Conservation (phyloP, 2,888 invertebrate genomes). For the Nymphalis c-album region DNA sequence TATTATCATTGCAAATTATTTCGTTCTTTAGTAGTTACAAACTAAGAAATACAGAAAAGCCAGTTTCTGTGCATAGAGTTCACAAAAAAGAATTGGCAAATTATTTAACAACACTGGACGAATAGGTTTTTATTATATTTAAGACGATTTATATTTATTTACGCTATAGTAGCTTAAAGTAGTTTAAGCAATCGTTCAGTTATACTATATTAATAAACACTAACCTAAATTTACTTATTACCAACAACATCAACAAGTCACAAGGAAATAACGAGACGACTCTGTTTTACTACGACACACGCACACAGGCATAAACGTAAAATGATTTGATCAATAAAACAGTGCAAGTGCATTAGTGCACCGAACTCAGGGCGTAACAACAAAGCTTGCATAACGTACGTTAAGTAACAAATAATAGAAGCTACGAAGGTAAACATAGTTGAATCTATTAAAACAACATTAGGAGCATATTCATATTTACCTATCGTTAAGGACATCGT, state of each 20-base stretch:
- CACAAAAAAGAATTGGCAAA: too few relatives aligned
- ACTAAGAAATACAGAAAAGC: constrained; percentile 11
- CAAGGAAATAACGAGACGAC: constrained; percentile 19
- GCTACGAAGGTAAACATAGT: constrained; percentile 70
- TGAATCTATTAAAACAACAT: constrained; percentile 66
- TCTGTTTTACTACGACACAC: constrained; percentile 10
- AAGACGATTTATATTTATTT: too few relatives aligned
- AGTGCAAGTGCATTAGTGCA: constrained; percentile 34
- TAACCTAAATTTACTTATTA: background rate
- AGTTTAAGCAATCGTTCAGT: background rate
- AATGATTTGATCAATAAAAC: constrained; percentile 23
- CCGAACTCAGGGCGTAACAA: constrained; percentile 32
- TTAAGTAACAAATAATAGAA: constrained; percentile 74
- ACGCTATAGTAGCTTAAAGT: background rate
- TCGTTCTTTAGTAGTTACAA: constrained; percentile 14
- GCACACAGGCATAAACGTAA: constrained; percentile 8
- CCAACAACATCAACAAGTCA: constrained; percentile 14
- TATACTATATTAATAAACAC: too few relatives aligned
- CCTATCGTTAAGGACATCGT: constrained; percentile 37
- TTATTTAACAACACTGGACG: too few relatives aligned
- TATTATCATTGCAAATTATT: constrained; percentile 27
- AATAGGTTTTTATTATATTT: too few relatives aligned
- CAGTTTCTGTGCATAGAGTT: background rate
- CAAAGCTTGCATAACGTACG: constrained; percentile 45
- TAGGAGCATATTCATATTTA: constrained; percentile 49